Base-by-base conservation (phyloP, 2,888 invertebrate genomes). In the Trichopoda pennipes region DNA sequence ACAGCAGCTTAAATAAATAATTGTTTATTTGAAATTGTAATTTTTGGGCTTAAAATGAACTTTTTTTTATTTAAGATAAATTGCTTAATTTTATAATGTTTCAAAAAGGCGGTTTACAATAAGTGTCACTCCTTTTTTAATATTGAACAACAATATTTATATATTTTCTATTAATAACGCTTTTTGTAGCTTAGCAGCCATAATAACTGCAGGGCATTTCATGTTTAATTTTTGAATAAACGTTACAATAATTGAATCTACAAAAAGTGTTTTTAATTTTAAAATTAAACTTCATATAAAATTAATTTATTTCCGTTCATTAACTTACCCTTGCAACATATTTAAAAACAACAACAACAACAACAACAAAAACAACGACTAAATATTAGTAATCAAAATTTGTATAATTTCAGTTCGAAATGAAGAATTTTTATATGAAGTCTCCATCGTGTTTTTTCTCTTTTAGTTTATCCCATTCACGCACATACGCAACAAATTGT, bases 261-360 rank as follows among this genome's bases (percentile, higher is more conserved):
- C 19, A 21, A 64, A 70, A 77, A 69, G 28, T 32, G 77, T 64
- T 63, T 70, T 77, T 69, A 77, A 77, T 77, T 70, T 56, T 42
- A 32, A 72, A 61, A 78, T 60, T 72, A 72, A 66, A 78, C 51
- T 78, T 78, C 53, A 78, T 78, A 73, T 56, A 73, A 81, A 77
- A 81, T 81, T 73, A 73, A 81, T 73, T 77, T 73, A 68, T 68
- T 77, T 81, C 81, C 81, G 81, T 73, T 77, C 76, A 81, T 72
- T 78, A 60, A 66, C 42, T 47, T 66, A 35, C 60, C 60, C 78
- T 53, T 63, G 56, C 23, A 44, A 61, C 14, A 17, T 23, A 28
- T 47, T 44, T 38, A 32, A 6, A 2, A 14, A 12, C 6, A 14
- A n/a, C 7, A 16, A 1, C 42, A 14, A 12, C 6, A 14, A 16